phyloP scores from a whole-genome alignment of 2,113 vertebrate species.

The Neotragus moschatus region DNA sequence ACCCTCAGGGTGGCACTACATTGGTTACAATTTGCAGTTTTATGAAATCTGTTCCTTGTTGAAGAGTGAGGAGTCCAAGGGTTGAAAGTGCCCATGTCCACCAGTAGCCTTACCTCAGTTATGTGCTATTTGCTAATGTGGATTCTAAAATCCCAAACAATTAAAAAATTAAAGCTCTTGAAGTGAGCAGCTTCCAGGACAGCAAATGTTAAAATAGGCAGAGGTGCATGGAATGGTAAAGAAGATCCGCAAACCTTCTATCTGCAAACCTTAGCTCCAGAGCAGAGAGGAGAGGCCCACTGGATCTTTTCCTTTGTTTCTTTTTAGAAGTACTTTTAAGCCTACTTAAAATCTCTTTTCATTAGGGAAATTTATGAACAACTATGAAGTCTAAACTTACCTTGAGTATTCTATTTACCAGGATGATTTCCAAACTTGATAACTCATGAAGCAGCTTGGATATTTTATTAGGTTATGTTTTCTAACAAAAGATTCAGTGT shows the following conservation, averaged over 20 bases:
- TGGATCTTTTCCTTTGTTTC: not conserved
- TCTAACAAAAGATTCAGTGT: not conserved
- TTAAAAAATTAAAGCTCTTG: not conserved
- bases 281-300: not conserved
- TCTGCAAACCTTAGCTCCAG: not conserved
- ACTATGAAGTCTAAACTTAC: not conserved
- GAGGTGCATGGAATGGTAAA: not conserved
- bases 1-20: not conserved
- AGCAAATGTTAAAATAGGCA: slow-evolving; percentile 7
- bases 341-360: not conserved
- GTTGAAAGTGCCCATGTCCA: not conserved
- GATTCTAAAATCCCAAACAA: slow-evolving; percentile 8
- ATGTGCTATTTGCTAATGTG: slow-evolving; percentile 33
- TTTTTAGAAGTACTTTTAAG: not conserved
- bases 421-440: slow-evolving; percentile 9
- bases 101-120: not conserved
- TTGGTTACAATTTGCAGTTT: not conserved
- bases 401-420: not conserved
- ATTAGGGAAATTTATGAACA: not conserved
- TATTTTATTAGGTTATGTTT: slow-evolving; percentile 11
- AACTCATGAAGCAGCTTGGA: not conserved
- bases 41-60: not conserved
- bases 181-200: not conserved
- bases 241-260: not conserved
- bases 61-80: not conserved